Conservation (phyloP, 2,113 vertebrate genomes). For the Acanthochromis polyacanthus region DNA sequence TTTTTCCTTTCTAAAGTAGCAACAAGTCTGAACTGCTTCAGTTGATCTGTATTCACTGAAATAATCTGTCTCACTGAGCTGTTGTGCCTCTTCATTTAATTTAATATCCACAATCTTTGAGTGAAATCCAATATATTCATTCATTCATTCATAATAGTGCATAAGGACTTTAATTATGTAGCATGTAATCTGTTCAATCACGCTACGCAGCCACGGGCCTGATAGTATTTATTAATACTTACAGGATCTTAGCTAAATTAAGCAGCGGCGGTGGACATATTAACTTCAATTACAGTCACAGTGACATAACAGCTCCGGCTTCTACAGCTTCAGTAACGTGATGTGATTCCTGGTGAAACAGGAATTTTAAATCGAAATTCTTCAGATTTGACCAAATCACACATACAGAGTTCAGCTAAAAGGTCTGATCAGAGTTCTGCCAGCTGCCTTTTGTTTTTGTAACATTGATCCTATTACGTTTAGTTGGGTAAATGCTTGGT, state of each 20-base stretch:
- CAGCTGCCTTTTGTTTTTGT: too few relatives aligned
- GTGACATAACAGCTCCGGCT: background rate
- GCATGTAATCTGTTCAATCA: conserved; percentile 10
- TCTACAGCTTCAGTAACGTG: background rate
- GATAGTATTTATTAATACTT: conserved; percentile 4
- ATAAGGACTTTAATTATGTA: conserved; percentile 37
- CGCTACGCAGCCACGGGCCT: background rate
- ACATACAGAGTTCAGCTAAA: too few relatives aligned
- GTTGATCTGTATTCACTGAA: conserved; percentile 4
- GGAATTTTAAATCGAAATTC: too few relatives aligned
- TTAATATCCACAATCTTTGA: conserved; percentile 12
- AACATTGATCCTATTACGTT: too few relatives aligned
- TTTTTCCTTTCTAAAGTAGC: conserved; percentile 1
- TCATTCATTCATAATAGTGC: background rate
- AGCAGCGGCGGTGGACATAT: background rate
- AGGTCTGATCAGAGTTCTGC: too few relatives aligned
- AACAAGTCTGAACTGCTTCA: background rate
- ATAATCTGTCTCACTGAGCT: background rate
- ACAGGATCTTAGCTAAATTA: conserved; percentile 4
- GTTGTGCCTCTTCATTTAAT: conserved; percentile 9
- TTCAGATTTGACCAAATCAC: too few relatives aligned
- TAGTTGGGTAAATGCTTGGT: too few relatives aligned
- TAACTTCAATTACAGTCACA: conserved; percentile 4
- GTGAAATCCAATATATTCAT: conserved; percentile 34
- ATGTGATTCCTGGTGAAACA: too few relatives aligned